A percentile compares a stretch with the other conserved stretches of the same genome.
Evolutionary conservation across 1,140 invertebrate species (phyloP).

Genomic region (Grapholita molesta): DNA sequence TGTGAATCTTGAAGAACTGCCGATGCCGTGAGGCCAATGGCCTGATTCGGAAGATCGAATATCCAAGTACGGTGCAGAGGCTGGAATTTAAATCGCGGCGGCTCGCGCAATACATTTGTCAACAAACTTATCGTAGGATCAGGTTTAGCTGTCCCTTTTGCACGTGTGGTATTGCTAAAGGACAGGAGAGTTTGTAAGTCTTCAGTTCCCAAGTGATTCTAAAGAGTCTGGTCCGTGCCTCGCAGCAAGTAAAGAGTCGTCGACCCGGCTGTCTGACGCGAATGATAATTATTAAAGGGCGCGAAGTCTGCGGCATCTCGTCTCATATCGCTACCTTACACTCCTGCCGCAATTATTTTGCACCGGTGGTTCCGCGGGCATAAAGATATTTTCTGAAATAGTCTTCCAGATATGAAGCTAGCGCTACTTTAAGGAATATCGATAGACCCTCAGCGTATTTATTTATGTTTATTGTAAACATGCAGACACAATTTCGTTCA

Average conservation of each 20-base stretch:
- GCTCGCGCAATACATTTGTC: conserved; percentile 1
- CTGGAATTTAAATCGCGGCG: conserved; percentile 3
- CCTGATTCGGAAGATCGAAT: background rate
- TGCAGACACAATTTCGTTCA: too few species aligned
- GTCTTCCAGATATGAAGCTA: too few species aligned
- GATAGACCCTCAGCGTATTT: too few species aligned
- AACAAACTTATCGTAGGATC: conserved; percentile 2
- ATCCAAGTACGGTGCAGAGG: background rate
- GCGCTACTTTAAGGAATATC: too few species aligned
- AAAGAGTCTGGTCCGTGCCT: conserved; percentile 25
- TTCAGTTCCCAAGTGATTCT: background rate
- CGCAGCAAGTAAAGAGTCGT: conserved; percentile 47
- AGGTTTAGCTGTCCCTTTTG: background rate
- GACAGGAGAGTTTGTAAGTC: background rate
- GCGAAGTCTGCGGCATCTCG: conserved; percentile 42
- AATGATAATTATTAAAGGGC: conserved; percentile 45
- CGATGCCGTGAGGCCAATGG: conserved; percentile 4
- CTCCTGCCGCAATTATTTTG: conserved; percentile 8
- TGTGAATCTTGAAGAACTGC: background rate
- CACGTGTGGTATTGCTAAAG: background rate
- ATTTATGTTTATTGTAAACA: too few species aligned
- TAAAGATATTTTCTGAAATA: too few species aligned
- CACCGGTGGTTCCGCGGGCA: background rate
- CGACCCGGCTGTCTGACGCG: conserved; percentile 42
- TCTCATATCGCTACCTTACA: conserved; percentile 40